These are phyloP conservation scores for Enteromius unitaeniatus DNA, from an alignment of 2,797 vertebrate species.

Conservation along the genomic window DNA sequence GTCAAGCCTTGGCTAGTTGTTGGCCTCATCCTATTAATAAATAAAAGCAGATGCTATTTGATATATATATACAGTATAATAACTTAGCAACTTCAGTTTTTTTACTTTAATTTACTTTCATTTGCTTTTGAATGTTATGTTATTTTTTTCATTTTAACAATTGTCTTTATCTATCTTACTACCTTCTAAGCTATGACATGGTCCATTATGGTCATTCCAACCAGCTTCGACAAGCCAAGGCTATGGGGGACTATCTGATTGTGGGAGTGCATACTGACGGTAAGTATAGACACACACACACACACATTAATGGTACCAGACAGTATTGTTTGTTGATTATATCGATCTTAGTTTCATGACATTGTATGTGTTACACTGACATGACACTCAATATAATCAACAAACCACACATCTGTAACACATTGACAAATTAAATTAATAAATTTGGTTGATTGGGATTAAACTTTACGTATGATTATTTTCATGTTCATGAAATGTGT, in stretches of 20 bases:
- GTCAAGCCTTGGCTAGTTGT: constrained; percentile 4
- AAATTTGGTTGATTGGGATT: neutral
- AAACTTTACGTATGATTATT: neutral
- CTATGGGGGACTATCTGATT: constrained; percentile 94
- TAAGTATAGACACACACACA: constrained; percentile 66
- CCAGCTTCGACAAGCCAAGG: constrained; percentile 93
- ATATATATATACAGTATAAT: no score
- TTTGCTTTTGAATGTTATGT: neutral
- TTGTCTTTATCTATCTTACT: constrained; percentile 4
- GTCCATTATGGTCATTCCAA: constrained; percentile 96
- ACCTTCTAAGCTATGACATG: constrained; percentile 89
- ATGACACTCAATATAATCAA: neutral
- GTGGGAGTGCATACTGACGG: constrained; percentile 96
- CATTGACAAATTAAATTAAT: neutral
- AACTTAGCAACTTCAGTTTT: no score
- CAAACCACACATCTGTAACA: neutral
- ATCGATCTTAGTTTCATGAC: neutral
- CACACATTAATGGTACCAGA: neutral
- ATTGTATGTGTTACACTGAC: neutral
- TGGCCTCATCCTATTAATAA: neutral
- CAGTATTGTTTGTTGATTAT: neutral
- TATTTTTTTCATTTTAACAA: neutral
- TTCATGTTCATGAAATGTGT: neutral
- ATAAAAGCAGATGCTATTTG: neutral
- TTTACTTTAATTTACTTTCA: neutral